Conservation (phyloP, 2,113 vertebrate species). For the Bujurquina vittata region DNA sequence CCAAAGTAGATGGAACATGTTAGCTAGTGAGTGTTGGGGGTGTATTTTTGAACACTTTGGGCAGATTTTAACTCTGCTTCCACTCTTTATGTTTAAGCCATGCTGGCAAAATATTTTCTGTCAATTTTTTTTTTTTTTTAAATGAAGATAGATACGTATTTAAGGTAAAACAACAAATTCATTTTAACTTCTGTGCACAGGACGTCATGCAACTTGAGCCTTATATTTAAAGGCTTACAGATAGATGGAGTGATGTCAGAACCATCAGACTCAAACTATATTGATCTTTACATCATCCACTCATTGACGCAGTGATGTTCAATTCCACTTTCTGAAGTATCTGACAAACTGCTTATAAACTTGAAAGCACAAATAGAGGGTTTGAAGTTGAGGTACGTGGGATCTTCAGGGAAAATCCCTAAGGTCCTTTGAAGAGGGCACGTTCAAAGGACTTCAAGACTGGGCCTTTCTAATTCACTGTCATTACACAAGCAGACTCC, state of each 20-base stretch:
- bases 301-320: background rate
- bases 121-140: background rate
- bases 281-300: background rate
- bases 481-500: slow-evolving; percentile 24
- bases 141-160: background rate
- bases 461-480: slow-evolving; percentile 14
- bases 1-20: background rate
- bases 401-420: too few species aligned
- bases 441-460: background rate
- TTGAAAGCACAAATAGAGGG: background rate
- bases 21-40: background rate
- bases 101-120: background rate
- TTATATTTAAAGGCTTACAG: background rate
- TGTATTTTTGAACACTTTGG: background rate
- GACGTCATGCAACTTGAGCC: background rate
- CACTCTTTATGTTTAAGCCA: background rate
- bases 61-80: background rate
- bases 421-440: slow-evolving; percentile 31
- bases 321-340: background rate
- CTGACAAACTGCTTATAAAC: slow-evolving; percentile 14
- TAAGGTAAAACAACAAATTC: background rate
- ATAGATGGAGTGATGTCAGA: background rate
- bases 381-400: background rate
- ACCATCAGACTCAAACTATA: background rate
- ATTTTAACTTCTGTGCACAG: background rate